Conservation (phyloP, 1,140 invertebrate species). For the Mya arenaria region DNA sequence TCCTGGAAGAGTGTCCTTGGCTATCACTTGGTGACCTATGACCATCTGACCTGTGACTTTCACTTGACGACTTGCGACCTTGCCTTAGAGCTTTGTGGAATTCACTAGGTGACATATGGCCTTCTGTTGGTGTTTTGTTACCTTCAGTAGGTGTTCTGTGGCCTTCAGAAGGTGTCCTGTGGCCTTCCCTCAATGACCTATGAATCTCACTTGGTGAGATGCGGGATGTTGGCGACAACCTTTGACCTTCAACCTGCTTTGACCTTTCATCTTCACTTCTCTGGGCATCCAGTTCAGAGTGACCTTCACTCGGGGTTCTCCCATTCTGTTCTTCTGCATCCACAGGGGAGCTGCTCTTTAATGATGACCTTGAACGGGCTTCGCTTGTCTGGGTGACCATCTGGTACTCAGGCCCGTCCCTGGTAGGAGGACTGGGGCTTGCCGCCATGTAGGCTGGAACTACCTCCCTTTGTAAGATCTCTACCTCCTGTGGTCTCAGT, state of each 20-base stretch:
- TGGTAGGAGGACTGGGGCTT: constrained; percentile 31
- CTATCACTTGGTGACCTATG: not conserved
- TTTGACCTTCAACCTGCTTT: not conserved
- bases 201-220: constrained; percentile 14
- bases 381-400: not conserved
- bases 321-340: not conserved
- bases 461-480: not conserved
- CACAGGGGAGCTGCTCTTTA: not conserved
- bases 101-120: no score
- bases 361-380: not conserved
- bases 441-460: not conserved
- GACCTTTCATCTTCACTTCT: not conserved
- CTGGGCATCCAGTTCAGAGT: no score
- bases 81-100: no score
- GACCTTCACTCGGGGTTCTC: not conserved
- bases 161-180: not conserved
- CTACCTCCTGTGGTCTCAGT: constrained; percentile 17
- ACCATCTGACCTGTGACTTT: not conserved
- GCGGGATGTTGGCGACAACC: no score
- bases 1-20: no score
- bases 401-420: constrained; percentile 11
- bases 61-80: no score
- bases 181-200: constrained; percentile 1
- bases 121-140: no score
- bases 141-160: no score